Percentiles rank a stretch among this genome's conserved stretches.
These are phyloP conservation scores for Melinaea marsaeus DNA, from an alignment of 2,888 invertebrate genomes.

Conservation along the genomic window DNA sequence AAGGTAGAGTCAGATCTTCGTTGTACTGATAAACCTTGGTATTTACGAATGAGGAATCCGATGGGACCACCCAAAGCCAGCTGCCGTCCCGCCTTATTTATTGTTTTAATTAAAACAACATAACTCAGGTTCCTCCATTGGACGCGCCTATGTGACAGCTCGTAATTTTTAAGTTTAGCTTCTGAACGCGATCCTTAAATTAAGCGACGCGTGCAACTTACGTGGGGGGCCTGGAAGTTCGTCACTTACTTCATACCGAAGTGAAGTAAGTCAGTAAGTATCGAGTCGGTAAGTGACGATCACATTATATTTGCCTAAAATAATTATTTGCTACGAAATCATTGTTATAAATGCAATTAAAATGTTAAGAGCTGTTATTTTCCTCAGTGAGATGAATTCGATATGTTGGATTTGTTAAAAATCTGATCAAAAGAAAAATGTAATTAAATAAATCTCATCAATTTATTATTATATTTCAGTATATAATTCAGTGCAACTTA, in stretches of 20 bases:
- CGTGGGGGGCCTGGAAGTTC: slow-evolving; percentile 16
- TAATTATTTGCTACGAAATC: too few species aligned
- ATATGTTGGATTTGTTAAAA: too few species aligned
- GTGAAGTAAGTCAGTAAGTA: too few species aligned
- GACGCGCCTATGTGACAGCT: slow-evolving; percentile 60
- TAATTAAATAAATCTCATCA: too few species aligned
- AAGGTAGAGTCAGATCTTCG: slow-evolving; percentile 38
- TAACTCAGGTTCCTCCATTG: slow-evolving; percentile 54
- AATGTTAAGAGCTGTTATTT: too few species aligned
- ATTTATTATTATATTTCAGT: too few species aligned
- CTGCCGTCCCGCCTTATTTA: slow-evolving; percentile 57
- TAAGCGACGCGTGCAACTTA: slow-evolving; percentile 35
- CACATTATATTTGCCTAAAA: not conserved
- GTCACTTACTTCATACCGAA: slow-evolving; percentile 3
- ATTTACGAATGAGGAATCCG: slow-evolving; percentile 55
- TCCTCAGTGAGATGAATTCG: too few species aligned
- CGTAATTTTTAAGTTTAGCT: slow-evolving; percentile 59
- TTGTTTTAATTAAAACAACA: slow-evolving; percentile 75
- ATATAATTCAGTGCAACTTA: too few species aligned
- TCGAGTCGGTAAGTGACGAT: too few species aligned
- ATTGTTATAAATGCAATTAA: too few species aligned
- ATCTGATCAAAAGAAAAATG: slow-evolving; percentile 9
- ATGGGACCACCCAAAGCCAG: slow-evolving; percentile 62
- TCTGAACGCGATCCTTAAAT: slow-evolving; percentile 45
- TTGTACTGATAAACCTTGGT: slow-evolving; percentile 55